These are phyloP conservation scores for Metridium senile DNA, from an alignment of 92 coral and sea anemone genomes.

Conservation along the genomic window DNA sequence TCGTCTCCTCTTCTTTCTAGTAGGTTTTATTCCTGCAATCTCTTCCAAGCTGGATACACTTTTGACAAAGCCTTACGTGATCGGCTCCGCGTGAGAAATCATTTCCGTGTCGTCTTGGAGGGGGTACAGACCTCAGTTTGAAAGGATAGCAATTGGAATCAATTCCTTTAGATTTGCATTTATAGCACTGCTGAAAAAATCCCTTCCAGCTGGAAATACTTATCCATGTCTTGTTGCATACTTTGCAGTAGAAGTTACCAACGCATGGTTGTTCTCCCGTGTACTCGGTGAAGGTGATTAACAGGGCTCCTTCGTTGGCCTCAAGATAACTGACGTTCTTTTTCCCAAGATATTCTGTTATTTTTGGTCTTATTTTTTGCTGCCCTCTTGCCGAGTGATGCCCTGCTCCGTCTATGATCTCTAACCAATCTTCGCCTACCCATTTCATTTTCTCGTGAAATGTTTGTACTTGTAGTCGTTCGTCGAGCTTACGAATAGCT, in stretches of 20 bases:
- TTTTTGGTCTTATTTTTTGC: slow-evolving; percentile 60
- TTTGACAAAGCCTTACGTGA: background rate
- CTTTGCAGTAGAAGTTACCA: slow-evolving; percentile 45
- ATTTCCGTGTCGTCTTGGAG: background rate
- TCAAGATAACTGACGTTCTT: slow-evolving; percentile 7
- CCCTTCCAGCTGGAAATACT: slow-evolving; percentile 49
- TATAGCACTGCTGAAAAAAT: slow-evolving; percentile 29
- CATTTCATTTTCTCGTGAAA: too few species aligned
- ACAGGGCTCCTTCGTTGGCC: slow-evolving; percentile 53
- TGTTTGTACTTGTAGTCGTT: slow-evolving; percentile 25
- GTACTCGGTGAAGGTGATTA: slow-evolving; percentile 53
- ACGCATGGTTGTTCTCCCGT: slow-evolving; percentile 55
- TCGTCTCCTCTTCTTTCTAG: too few species aligned
- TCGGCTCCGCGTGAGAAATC: background rate
- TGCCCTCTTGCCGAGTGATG: slow-evolving; percentile 48
- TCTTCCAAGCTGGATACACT: background rate
- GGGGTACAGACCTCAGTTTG: slow-evolving; percentile 13
- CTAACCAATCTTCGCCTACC: slow-evolving; percentile 57
- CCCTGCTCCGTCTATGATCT: slow-evolving; percentile 75
- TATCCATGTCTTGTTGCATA: slow-evolving; percentile 44
- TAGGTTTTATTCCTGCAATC: too few species aligned
- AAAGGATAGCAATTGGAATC: slow-evolving; percentile 26
- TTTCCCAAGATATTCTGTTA: slow-evolving; percentile 35
- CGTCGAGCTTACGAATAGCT: slow-evolving; percentile 56
- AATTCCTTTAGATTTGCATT: background rate